Evolutionary conservation across 2,113 vertebrate genomes (phyloP).

Genomic region (Strix uralensis): DNA sequence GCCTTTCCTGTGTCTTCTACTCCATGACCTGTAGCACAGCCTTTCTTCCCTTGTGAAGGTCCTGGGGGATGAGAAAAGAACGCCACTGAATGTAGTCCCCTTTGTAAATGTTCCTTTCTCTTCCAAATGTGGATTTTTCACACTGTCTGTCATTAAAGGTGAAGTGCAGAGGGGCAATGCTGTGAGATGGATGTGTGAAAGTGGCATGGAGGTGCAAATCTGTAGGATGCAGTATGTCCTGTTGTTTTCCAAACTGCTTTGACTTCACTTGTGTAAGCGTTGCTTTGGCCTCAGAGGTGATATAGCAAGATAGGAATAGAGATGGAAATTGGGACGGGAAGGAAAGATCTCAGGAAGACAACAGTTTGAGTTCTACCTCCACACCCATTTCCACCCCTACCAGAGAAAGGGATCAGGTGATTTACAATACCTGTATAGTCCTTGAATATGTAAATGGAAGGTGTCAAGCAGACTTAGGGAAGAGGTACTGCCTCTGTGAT

Average conservation of each 20-base stretch:
- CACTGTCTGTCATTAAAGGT: neutral
- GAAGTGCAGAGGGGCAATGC: neutral
- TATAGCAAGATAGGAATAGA: neutral
- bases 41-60: neutral
- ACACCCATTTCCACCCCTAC: neutral
- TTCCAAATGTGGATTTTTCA: neutral
- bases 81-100: neutral
- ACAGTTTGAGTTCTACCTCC: neutral
- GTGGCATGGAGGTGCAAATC: neutral
- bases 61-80: neutral
- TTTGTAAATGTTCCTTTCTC: neutral
- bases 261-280: neutral
- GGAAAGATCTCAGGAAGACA: neutral
- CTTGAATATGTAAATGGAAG: neutral
- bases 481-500: neutral
- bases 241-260: neutral
- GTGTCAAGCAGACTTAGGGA: neutral
- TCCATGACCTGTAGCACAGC: neutral
- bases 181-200: neutral
- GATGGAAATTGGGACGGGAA: neutral
- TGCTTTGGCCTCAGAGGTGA: neutral
- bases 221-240: neutral
- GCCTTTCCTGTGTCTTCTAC: neutral
- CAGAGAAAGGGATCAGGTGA: neutral
- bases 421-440: neutral